phyloP scores from a whole-genome alignment of 2,797 vertebrate species.

The Serranus cabrilla region DNA sequence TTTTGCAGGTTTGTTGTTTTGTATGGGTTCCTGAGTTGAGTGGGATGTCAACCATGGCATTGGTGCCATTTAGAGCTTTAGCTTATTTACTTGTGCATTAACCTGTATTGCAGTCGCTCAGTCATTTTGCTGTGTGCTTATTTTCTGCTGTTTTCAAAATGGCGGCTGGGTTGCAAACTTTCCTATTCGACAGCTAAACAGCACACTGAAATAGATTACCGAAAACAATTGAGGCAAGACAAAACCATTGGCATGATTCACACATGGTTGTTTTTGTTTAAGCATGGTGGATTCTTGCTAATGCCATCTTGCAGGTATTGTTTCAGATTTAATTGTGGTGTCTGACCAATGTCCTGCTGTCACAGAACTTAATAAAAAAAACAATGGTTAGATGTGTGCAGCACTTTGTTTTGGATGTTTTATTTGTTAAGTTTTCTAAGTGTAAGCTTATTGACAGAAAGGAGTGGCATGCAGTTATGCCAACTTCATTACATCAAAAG shows the following conservation, averaged over 20 bases:
- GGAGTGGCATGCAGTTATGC: not conserved
- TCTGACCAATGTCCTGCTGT: not conserved
- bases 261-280: too few species aligned
- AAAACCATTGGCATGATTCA: too few species aligned
- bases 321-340: too few species aligned
- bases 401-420: slow-evolving; percentile 6
- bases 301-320: too few species aligned
- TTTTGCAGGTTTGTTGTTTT: slow-evolving; percentile 25
- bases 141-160: too few species aligned
- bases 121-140: not conserved
- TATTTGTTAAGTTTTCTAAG: too few species aligned
- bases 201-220: too few species aligned
- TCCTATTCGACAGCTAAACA: too few species aligned
- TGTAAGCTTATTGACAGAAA: slow-evolving; percentile 23
- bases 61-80: not conserved
- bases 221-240: too few species aligned
- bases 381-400: slow-evolving; percentile 21
- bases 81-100: not conserved
- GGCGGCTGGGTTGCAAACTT: too few species aligned
- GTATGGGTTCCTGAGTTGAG: not conserved
- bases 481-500: slow-evolving; percentile 17
- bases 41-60: not conserved
- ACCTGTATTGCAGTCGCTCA: not conserved
- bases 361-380: not conserved
- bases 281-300: too few species aligned